phyloP scores from a whole-genome alignment of 2,888 invertebrate species.

The Onthophagus sagittarius region DNA sequence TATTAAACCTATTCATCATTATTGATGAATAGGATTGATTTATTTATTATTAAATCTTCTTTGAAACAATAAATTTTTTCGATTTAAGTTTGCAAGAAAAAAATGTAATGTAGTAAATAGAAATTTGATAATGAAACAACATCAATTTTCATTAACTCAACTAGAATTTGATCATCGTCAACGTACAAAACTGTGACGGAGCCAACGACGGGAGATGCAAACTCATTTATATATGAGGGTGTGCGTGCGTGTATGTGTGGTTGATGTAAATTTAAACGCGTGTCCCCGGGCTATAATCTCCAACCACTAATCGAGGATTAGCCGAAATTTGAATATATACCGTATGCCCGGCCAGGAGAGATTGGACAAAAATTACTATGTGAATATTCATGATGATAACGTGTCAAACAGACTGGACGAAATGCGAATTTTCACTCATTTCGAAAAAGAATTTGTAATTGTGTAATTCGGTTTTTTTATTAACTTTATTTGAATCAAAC shows the following conservation, averaged over 20 bases:
- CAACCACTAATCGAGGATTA: not conserved
- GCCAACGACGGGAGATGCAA: not conserved
- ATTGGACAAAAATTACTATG: not conserved
- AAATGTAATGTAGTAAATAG: too few relatives aligned
- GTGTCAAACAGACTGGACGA: not conserved
- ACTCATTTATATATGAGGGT: not conserved
- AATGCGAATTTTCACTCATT: too few relatives aligned
- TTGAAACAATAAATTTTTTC: too few relatives aligned
- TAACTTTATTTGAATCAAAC: too few relatives aligned
- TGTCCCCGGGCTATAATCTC: not conserved
- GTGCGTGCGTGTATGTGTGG: not conserved
- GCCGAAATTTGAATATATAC: not conserved
- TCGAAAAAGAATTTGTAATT: too few relatives aligned
- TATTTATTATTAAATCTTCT: too few relatives aligned
- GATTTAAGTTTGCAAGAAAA: too few relatives aligned
- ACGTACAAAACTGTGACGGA: not conserved
- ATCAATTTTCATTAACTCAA: not conserved
- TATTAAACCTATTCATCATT: too few relatives aligned
- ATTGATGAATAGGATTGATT: too few relatives aligned
- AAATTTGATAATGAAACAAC: not conserved
- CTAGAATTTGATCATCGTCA: not conserved
- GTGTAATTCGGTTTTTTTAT: too few relatives aligned
- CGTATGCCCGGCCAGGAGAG: not conserved
- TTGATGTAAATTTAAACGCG: not conserved
- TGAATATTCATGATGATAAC: not conserved